Conservation (phyloP, 2,113 vertebrate species). For the Percopsis transmontana region DNA sequence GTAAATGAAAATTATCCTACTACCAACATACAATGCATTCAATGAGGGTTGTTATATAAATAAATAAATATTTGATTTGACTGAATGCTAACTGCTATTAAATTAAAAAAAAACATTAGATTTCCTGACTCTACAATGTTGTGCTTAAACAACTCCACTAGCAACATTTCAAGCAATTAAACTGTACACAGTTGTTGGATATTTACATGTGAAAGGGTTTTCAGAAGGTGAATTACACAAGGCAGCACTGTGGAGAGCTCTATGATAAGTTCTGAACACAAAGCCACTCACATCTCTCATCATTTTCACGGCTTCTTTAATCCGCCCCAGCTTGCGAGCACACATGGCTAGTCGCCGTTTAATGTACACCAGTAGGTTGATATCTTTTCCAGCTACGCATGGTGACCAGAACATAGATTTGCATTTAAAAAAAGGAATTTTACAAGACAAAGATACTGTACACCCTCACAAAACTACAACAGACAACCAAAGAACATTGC, state of each 20-base stretch:
- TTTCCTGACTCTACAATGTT: not conserved
- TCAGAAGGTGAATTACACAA: not conserved
- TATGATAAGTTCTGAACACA: not conserved
- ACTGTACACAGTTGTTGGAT: not conserved
- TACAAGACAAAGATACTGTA: constrained; percentile 5
- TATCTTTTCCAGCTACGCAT: constrained; percentile 89
- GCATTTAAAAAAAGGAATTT: constrained; percentile 51
- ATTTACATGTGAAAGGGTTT: not conserved
- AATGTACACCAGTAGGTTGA: constrained; percentile 95
- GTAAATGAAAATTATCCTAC: too few relatives aligned
- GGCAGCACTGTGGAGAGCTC: not conserved
- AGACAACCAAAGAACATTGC: not conserved
- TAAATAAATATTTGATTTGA: too few relatives aligned
- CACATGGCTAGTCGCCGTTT: constrained; percentile 98
- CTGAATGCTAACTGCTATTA: too few relatives aligned
- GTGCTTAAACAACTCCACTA: not conserved
- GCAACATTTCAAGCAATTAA: not conserved
- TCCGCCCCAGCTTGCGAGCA: constrained; percentile 93
- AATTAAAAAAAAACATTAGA: too few relatives aligned
- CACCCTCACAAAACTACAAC: not conserved
- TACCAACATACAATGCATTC: too few relatives aligned
- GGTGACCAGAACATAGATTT: constrained; percentile 16
- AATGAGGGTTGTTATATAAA: too few relatives aligned
- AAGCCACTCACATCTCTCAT: constrained; percentile 96
- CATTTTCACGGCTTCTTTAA: constrained; percentile 98